phyloP scores from a whole-genome alignment of 2,113 vertebrate species.

The Leiothrix lutea region DNA sequence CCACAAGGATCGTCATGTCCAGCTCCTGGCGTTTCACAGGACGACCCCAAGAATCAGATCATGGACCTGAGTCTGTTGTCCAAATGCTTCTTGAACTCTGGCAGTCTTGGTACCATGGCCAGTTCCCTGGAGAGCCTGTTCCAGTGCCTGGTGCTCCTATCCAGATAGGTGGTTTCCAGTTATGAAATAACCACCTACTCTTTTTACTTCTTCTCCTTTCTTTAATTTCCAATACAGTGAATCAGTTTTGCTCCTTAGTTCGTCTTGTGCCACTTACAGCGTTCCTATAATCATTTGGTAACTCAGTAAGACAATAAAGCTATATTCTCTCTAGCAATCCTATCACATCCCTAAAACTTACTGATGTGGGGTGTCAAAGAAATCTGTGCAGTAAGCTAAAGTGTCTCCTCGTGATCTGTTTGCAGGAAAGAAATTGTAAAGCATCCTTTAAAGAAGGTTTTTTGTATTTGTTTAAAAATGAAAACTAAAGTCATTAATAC shows the following conservation, averaged over 20 bases:
- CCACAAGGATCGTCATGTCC: neutral
- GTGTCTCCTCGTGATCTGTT: neutral
- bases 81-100: neutral
- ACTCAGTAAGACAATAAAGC: neutral
- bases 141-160: neutral
- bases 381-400: neutral
- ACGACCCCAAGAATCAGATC: neutral
- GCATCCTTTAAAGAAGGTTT: neutral
- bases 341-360: accelerated
- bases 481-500: neutral
- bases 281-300: neutral
- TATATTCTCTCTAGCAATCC: neutral
- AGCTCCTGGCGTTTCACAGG: neutral
- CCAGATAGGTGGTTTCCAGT: neutral
- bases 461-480: neutral
- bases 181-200: neutral
- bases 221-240: neutral
- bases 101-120: neutral
- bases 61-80: neutral
- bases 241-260: neutral
- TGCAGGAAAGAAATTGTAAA: neutral
- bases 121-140: neutral
- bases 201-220: neutral
- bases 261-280: neutral
- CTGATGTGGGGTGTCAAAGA: neutral